A percentile compares a stretch with the other conserved stretches of the same genome.
phyloP scores from a whole-genome alignment of 2,888 invertebrate species.

The Teleiodes luculella region DNA sequence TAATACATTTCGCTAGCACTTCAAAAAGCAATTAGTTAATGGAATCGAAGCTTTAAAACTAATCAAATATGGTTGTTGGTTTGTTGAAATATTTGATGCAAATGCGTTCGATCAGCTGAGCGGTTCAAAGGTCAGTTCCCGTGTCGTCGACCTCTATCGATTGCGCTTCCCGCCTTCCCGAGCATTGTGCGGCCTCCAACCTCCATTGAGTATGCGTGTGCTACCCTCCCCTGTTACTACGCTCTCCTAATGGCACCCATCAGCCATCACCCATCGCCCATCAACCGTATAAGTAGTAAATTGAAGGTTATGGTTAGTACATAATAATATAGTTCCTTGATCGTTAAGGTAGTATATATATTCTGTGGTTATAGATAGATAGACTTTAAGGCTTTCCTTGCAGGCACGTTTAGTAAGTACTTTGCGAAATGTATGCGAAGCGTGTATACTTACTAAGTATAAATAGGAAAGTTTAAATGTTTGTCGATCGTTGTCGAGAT shows the following conservation, averaged over 20 bases:
- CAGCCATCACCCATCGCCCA: neutral
- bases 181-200: constrained; percentile 56
- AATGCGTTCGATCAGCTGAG: constrained; percentile 60
- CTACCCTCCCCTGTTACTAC: constrained; percentile 13
- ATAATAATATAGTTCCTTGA: neutral
- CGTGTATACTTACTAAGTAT: no score
- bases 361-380: no score
- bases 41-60: neutral
- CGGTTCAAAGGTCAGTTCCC: constrained; percentile 72
- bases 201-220: constrained; percentile 50
- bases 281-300: constrained; percentile 12
- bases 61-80: neutral
- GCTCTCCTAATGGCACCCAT: constrained; percentile 4
- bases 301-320: constrained; percentile 9
- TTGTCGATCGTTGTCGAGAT: no score
- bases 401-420: neutral
- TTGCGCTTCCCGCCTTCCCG: constrained; percentile 65
- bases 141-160: constrained; percentile 73
- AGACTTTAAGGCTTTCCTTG: constrained; percentile 6
- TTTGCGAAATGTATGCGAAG: no score
- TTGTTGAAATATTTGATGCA: constrained; percentile 26
- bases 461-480: no score
- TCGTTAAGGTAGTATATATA: no score
- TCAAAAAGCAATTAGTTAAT: neutral
- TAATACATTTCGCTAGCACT: neutral